Evolutionary conservation across 2,797 vertebrate genomes (phyloP), one percentile per base, ranked within the genome.

Genomic region (Phrynocephalus forsythii): DNA sequence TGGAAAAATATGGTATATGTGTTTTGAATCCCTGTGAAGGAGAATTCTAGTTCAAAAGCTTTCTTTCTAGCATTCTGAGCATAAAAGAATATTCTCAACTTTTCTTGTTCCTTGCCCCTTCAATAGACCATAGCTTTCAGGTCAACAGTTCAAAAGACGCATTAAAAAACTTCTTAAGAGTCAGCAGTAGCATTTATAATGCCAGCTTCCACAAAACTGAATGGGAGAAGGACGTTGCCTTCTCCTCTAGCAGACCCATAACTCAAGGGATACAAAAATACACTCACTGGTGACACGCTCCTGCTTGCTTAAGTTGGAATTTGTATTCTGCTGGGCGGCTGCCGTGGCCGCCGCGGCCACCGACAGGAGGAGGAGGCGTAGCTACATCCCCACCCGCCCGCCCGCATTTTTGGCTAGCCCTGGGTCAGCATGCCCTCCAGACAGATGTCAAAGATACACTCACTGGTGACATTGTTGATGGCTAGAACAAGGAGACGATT

Each of bases 281-380:
- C 33, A 28, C 9, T 15, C 20, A 77, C 38, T 24, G 7, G 20
- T 60, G 33, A 24, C 10, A 30, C 66, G 69, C 52, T 82, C 79
- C 20, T 16, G 3, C 56, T 89, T 92, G 20, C 30, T 72, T 88
- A 24, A 5, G 7, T 86, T 87, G 28, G 83, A 79, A 7, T 84
- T 91, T 88, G 5, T 67, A 9, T 67, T 10, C 69, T 77, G 5
- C 44, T 38, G 6, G n/a, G n/a, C n/a, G n/a, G n/a, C n/a, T n/a
- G n/a, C n/a, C n/a, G n/a, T n/a, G n/a, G n/a, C n/a, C n/a, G n/a
- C n/a, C n/a, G n/a, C n/a, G n/a, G n/a, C n/a, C n/a, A n/a, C n/a
- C n/a, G n/a, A n/a, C n/a, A n/a, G n/a, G n/a, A n/a, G n/a, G n/a
- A n/a, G n/a, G n/a, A n/a, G n/a, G n/a, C n/a, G 52, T 79, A 83